Conservation (phyloP, 92 coral and sea anemone genomes). For the Umimayanthus chanpuru region DNA sequence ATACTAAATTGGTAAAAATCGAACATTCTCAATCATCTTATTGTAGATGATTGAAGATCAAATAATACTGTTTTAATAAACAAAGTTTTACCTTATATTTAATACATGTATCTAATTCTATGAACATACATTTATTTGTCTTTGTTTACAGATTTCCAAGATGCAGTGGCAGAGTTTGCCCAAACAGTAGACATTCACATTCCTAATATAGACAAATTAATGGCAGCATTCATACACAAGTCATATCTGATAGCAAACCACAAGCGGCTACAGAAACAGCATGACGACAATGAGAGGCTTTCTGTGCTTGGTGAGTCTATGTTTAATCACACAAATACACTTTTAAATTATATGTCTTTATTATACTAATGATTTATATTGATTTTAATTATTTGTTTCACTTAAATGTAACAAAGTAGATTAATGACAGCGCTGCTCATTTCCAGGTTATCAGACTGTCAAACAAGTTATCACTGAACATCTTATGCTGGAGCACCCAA, state of each 20-base stretch:
- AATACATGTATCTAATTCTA: too few relatives aligned
- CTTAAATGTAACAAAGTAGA: neutral
- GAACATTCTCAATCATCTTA: too few relatives aligned
- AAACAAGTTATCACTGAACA: conserved; percentile 76
- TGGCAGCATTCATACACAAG: conserved; percentile 72
- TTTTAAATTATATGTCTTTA: too few relatives aligned
- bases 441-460: conserved; percentile 75
- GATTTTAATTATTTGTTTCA: neutral
- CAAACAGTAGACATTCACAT: conserved; percentile 40
- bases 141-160: conserved; percentile 56
- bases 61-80: too few relatives aligned
- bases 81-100: too few relatives aligned
- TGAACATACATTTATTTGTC: neutral
- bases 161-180: conserved; percentile 51
- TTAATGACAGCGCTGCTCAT: neutral
- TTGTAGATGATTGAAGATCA: too few relatives aligned
- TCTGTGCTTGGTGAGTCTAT: conserved; percentile 74
- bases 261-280: conserved; percentile 36
- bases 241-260: conserved; percentile 70
- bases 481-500: conserved; percentile 62
- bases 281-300: conserved; percentile 76
- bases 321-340: neutral
- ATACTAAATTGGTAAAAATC: too few relatives aligned
- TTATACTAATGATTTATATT: too few relatives aligned
- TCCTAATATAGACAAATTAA: conserved; percentile 45